A percentile compares a stretch with the other conserved stretches of the same genome.
Evolutionary conservation across 1,140 invertebrate genomes (phyloP).

Genomic region (Aphaenogaster rudis): DNA sequence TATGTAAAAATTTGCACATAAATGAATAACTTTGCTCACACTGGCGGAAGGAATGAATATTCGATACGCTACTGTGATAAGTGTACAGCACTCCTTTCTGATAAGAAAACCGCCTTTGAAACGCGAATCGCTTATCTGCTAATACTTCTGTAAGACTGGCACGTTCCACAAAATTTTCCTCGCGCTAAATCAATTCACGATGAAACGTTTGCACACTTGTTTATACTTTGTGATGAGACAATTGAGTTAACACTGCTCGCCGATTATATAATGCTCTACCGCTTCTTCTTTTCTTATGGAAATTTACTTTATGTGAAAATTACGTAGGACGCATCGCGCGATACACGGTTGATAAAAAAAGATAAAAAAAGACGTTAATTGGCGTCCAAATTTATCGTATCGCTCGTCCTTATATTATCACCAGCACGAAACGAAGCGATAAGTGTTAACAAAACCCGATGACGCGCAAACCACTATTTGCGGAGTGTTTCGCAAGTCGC

Average conservation of each 20-base stretch:
- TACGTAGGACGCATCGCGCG: not conserved
- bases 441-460: slow-evolving; percentile 16
- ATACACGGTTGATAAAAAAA: not conserved
- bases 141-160: not conserved
- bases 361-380: not conserved
- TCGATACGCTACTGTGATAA: slow-evolving; percentile 29
- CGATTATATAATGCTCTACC: not conserved
- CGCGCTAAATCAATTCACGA: not conserved
- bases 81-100: not conserved
- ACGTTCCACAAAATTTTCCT: slow-evolving; percentile 20
- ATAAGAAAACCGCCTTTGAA: not conserved
- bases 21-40: not conserved
- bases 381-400: not conserved
- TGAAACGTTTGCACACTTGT: slow-evolving; percentile 26
- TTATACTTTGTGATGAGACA: slow-evolving; percentile 35
- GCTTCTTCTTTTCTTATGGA: not conserved
- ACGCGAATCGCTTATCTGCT: not conserved
- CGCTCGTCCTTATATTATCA: not conserved
- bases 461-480: slow-evolving; percentile 23
- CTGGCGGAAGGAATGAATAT: not conserved
- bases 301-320: not conserved
- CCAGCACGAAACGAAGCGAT: not conserved
- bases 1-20: not conserved
- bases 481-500: slow-evolving; percentile 10
- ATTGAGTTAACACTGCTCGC: not conserved